Evolutionary conservation across 2,113 vertebrate species (phyloP).

Genomic region (Hystrix cristata): DNA sequence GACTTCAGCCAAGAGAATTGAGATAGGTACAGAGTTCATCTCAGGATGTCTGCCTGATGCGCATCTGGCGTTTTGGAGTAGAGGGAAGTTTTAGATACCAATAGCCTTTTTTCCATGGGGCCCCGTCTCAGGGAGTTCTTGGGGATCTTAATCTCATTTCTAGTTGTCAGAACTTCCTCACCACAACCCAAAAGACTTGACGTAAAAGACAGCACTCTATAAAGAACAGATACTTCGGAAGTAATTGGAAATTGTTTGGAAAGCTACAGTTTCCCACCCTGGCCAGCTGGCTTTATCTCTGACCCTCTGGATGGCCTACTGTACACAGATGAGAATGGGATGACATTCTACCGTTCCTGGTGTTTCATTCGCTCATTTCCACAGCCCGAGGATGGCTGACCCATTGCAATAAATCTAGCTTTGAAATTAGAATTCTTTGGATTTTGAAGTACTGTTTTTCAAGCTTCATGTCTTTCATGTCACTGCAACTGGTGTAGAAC

Average conservation of each 20-base stretch:
- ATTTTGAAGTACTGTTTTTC: slow-evolving; percentile 61
- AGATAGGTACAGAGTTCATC: slow-evolving; percentile 84
- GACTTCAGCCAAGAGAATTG: slow-evolving; percentile 85
- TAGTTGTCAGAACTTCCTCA: slow-evolving; percentile 7
- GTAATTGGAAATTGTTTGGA: slow-evolving; percentile 68
- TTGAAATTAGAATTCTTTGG: slow-evolving; percentile 56
- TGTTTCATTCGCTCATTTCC: slow-evolving; percentile 55
- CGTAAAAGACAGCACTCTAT: slow-evolving; percentile 5
- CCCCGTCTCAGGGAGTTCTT: slow-evolving; percentile 23
- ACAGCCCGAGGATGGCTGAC: background rate
- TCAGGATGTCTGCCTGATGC: slow-evolving; percentile 25
- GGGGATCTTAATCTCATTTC: background rate
- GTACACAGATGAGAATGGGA: slow-evolving; percentile 6
- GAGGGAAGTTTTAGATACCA: slow-evolving; percentile 44
- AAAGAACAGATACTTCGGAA: slow-evolving; percentile 51
- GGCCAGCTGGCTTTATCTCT: slow-evolving; percentile 21
- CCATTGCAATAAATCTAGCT: slow-evolving; percentile 25
- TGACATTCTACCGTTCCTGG: slow-evolving; percentile 9
- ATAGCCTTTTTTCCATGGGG: background rate
- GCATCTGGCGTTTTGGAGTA: background rate
- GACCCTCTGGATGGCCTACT: slow-evolving; percentile 40
- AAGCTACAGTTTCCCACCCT: slow-evolving; percentile 53
- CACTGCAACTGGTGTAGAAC: slow-evolving; percentile 30
- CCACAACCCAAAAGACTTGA: slow-evolving; percentile 47
- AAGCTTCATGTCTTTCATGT: slow-evolving; percentile 32